These are phyloP conservation scores for Lethenteron reissneri DNA, from an alignment of 2,113 vertebrate species.

Conservation along the genomic window DNA sequence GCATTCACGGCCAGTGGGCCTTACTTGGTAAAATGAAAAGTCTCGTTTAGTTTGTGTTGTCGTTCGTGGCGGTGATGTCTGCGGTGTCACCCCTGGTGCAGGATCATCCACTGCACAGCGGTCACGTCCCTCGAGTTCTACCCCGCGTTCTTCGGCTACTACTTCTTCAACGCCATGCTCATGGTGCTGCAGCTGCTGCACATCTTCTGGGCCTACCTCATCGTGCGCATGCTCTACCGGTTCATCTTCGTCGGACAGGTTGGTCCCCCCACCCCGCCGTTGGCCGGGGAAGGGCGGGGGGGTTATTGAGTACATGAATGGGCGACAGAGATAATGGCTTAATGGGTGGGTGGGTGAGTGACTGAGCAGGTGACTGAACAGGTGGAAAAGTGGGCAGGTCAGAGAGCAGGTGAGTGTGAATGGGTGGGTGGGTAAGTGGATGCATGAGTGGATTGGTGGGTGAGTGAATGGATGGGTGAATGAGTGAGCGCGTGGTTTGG, in stretches of 20 bases:
- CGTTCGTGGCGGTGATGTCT: too few relatives aligned
- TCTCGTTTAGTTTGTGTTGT: too few relatives aligned
- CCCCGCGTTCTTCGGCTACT: constrained; percentile 68
- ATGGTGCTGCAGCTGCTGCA: constrained; percentile 54
- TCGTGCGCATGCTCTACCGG: constrained; percentile 62
- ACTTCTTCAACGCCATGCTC: constrained; percentile 78
- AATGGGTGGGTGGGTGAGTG: not conserved
- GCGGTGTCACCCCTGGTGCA: constrained; percentile 17
- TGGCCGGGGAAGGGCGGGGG: not conserved
- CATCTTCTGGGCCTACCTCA: constrained; percentile 83
- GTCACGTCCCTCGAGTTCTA: constrained; percentile 57
- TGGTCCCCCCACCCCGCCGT: constrained; percentile 20
- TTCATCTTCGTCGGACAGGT: constrained; percentile 61
- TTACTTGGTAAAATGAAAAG: too few relatives aligned
- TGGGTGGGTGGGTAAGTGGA: too few relatives aligned
- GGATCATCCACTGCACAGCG: constrained; percentile 69
- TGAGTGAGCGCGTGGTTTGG: too few relatives aligned
- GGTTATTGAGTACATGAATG: not conserved
- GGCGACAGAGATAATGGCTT: not conserved
- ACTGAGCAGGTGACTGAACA: not conserved
- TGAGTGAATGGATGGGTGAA: too few relatives aligned
- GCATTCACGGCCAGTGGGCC: too few relatives aligned
- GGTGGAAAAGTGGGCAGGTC: not conserved
- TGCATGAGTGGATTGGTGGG: too few relatives aligned
- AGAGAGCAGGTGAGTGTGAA: not conserved